Evolutionary conservation across 1,140 invertebrate species (phyloP), one percentile per base, ranked within the genome.

Genomic region (Nylanderia fulva): DNA sequence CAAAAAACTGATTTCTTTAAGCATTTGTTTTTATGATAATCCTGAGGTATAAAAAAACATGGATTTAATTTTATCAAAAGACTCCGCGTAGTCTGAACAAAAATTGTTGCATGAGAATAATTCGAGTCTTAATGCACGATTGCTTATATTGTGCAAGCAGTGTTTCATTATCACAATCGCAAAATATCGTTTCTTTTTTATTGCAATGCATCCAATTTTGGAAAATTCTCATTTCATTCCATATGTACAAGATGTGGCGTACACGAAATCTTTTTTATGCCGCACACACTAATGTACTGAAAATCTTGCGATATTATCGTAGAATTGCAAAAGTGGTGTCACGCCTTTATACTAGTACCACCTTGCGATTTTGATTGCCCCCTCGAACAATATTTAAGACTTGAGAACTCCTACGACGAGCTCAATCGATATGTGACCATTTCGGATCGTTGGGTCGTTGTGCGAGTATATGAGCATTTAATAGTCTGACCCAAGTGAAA

Each of bases 181-280:
- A 27, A 56, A 63, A 21, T 64, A 56, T 72, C 24, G 48, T 76
- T 45, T 24, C 52, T 36, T 33, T 4, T 84, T 54, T 76, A 7
- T 48, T 27, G 6, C 42, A 69, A 75, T 54, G 54, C 58, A 76
- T 84, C 42, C 21, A 24, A 84, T 52, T 39, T 56, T 72, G 66
- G 36, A 42, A 72, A 56, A 82, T 72, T 82, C 77, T 82, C 77
- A 72, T 72, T 71, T 82, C 77, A 68, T 60, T 48, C 66, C 66
- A 71, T 60, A 71, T 60, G 63, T 79, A 74, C 84, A 64, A 85
- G 52, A 66, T 54, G 68, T 85, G 84, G 76, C 66, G 90, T 92
- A 91, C 42, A 90, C 64, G 86, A 77, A 61, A 33, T 69, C 85
- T 68, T 86, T 92, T 88, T 92, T 88, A 90, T 85, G 91, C 85